Evolutionary conservation across 2,797 vertebrate species (phyloP).

Genomic region (Notolepis coatsorum): DNA sequence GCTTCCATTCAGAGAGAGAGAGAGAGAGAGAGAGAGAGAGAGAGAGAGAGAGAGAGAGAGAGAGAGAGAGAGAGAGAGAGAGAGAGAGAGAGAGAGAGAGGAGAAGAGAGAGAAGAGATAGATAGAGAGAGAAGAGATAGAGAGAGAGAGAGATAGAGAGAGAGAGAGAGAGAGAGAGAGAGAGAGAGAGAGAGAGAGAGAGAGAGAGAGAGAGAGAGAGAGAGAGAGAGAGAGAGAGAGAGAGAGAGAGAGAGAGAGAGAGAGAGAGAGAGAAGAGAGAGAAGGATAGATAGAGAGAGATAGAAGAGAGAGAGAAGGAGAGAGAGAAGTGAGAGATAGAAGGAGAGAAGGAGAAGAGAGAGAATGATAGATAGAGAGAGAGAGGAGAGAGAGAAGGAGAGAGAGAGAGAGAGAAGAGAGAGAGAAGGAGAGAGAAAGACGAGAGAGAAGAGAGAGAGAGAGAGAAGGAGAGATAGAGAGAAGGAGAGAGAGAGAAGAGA

Average conservation of each 20-base stretch:
- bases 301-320: conserved; percentile 37
- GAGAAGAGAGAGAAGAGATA: conserved; percentile 11
- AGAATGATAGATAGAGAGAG: neutral
- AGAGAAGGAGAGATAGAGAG: neutral
- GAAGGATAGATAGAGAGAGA: conserved; percentile 46
- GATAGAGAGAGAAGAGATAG: conserved; percentile 30
- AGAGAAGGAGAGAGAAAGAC: neutral
- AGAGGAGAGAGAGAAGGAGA: neutral
- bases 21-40: neutral
- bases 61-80: neutral
- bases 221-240: conserved; percentile 12
- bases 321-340: too few relatives aligned
- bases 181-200: conserved; percentile 1
- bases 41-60: neutral
- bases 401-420: neutral
- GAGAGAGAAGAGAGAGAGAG: neutral
- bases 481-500: neutral
- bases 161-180: conserved; percentile 17
- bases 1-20: too few relatives aligned
- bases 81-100: conserved; percentile 13
- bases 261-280: conserved; percentile 6
- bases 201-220: conserved; percentile 22
- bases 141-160: conserved; percentile 38
- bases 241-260: neutral
- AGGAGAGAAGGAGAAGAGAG: conserved; percentile 27